Evolutionary conservation across 2,113 vertebrate species (phyloP), one percentile per base, ranked within the genome.

Genomic region (Sinocyclocheilus grahami): DNA sequence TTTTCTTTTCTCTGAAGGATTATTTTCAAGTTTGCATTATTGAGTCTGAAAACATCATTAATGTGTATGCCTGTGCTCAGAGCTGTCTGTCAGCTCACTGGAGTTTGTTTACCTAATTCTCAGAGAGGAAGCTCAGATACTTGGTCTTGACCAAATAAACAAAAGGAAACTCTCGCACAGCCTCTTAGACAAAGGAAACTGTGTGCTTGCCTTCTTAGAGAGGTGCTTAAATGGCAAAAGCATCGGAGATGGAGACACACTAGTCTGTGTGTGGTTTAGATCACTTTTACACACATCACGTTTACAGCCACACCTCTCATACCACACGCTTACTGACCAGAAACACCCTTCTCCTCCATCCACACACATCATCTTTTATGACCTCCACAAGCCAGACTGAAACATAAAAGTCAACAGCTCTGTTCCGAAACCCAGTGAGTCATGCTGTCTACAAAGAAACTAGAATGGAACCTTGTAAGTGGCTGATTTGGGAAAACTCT

Each of bases 71-170:
- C 39, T n/a, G 5, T n/a, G 22, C 42, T n/a, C 72, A 75, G 72
- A 76, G 5, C 22, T 76, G n/a, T 51, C 72, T 48, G 42, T 71
- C 42, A 51, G 58, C 37, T 46, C 14, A 42, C 22, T 67, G n/a
- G 39, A 82, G n/a, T 48, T 82, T 67, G 62, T 82, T 82, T 67
- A n/a, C 51, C 39, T 51, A 39, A 65, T 67, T 82, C 60, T 67
- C 3, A 30, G 39, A 51, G 42, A 82, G 79, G 62, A 67, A 82
- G 18, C 62, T 67, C 24, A 37, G 27, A 78, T 58, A 78, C 53
- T 67, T 82, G 39, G 60, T 82, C 39, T 10, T 82, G 42, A 48
- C 79, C 24, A 82, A 82, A 82, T 51, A 67, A 82, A 82, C 62
- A 67, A 82, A 80, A 67, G 79, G 39, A 67, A 82, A 5, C 12